Base-by-base conservation (phyloP, 2,113 vertebrate species). In the Limanda limanda region DNA sequence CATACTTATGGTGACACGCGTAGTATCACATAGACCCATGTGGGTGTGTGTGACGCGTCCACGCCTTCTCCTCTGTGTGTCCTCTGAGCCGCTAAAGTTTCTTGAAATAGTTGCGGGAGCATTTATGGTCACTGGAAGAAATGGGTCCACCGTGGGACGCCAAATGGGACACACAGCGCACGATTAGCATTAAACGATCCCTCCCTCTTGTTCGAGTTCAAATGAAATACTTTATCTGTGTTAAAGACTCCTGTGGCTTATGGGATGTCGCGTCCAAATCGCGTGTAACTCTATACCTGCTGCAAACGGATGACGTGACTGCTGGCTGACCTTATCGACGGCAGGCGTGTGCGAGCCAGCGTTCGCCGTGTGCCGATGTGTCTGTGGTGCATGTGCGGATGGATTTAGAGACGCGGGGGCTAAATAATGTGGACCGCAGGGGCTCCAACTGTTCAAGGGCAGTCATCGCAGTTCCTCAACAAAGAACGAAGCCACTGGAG, bases 251-350 rank as follows among this genome's bases (percentile, higher is more conserved):
- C 25, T 79, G 74, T 54, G 77, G 88, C 79, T 80, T 18, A 83
- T 87, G 85, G 74, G 75, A 82, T 85, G 77, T 82, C 87, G 75
- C 79, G 0, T 24, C 67, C 73, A 81, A 84, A 89, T 78, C 65
- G 4, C 6, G 74, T 56, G 88, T 81, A 88, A 91, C 66, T 51
- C 64, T 74, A 92, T 68, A 87, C 84, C 82, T 86, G 82, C 84
- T 68, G 52, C 82, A 71, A 66, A 78, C 73, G 61, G 69, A 84
- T 71, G 75, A 80, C 75, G 52, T 71, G 86, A 81, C 86, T 91
- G 82, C 84, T 93, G 90, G 89, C 85, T 90, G 91, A 92, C 90
- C 86, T 85, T 24, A 71, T 76, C 75, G 27, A 40, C 68, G 42
- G 79, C 68, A 68, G 63, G 77, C 74, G 67, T 72, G 77, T 55